Percentiles rank a stretch among this genome's conserved stretches.
Conservation (phyloP, 2,888 invertebrate genomes). For the Sphaeridia pumilis region DNA sequence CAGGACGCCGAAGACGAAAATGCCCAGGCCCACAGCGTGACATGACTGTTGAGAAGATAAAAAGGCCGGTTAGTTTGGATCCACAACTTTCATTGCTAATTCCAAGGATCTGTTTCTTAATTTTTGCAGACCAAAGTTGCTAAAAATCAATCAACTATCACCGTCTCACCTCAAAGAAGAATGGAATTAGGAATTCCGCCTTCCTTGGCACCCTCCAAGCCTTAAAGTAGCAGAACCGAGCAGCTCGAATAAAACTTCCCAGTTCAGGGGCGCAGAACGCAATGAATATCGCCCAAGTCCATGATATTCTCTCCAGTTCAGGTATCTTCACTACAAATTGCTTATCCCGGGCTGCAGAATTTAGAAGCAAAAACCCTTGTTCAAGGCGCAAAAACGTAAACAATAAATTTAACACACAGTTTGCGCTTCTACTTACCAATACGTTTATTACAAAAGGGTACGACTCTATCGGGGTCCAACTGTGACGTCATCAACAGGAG, state of each 20-base stretch:
- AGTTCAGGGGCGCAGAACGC: conserved; percentile 81
- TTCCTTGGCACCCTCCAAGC: conserved; percentile 63
- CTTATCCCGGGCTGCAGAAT: conserved; percentile 64
- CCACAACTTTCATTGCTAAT: background rate
- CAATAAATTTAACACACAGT: background rate
- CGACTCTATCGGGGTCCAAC: conserved; percentile 57
- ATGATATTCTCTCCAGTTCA: conserved; percentile 73
- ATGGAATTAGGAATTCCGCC: conserved; percentile 53
- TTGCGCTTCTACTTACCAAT: conserved; percentile 48
- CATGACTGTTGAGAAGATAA: conserved; percentile 49
- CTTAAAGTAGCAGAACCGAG: conserved; percentile 82
- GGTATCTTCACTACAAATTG: conserved; percentile 70
- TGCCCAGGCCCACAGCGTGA: conserved; percentile 72
- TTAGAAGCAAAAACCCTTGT: background rate
- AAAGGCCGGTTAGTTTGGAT: conserved; percentile 1
- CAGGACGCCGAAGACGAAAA: conserved; percentile 75
- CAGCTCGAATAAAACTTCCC: conserved; percentile 69
- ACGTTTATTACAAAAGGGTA: conserved; percentile 72
- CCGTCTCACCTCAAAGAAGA: conserved; percentile 51
- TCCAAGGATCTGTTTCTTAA: background rate
- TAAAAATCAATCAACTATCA: too few species aligned
- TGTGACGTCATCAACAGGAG: conserved; percentile 87
- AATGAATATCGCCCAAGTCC: conserved; percentile 84
- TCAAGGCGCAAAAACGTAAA: background rate
- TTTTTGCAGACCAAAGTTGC: too few species aligned